Percentiles rank a stretch among this genome's conserved stretches.
These are phyloP conservation scores for Pseudotriccus pelzelni DNA, from an alignment of 2,797 vertebrate genomes.

Conservation along the genomic window DNA sequence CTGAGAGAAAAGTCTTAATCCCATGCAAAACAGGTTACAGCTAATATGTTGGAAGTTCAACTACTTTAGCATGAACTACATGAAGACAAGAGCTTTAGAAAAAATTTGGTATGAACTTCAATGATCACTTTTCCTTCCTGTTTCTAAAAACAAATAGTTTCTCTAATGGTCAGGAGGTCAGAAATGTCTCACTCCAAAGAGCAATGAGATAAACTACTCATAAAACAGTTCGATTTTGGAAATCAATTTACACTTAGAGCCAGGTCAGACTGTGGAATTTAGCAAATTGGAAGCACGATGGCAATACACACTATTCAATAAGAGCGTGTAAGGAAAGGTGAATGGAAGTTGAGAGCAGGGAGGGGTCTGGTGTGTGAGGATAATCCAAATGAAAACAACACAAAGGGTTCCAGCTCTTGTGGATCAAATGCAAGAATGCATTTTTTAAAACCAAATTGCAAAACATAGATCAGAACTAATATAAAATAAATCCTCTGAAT, in stretches of 20 bases:
- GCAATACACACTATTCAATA: background rate
- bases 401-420: background rate
- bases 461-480: background rate
- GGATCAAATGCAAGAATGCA: background rate
- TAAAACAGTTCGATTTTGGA: background rate
- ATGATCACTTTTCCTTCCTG: background rate
- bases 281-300: background rate
- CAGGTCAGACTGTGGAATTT: background rate
- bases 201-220: background rate
- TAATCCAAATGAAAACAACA: background rate
- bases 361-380: too few species aligned
- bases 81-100: background rate
- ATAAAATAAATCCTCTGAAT: background rate
- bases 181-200: background rate
- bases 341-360: rapidly evolving
- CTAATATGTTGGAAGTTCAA: background rate
- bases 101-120: background rate
- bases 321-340: background rate
- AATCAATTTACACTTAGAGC: background rate
- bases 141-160: background rate
- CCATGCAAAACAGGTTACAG: background rate
- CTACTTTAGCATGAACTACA: background rate
- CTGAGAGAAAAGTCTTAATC: background rate
- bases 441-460: background rate
- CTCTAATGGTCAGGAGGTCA: background rate